Percentiles rank a stretch among this genome's conserved stretches.
These are phyloP conservation scores for Sesamia nonagrioides DNA, from an alignment of 1,140 invertebrate species.

Conservation along the genomic window DNA sequence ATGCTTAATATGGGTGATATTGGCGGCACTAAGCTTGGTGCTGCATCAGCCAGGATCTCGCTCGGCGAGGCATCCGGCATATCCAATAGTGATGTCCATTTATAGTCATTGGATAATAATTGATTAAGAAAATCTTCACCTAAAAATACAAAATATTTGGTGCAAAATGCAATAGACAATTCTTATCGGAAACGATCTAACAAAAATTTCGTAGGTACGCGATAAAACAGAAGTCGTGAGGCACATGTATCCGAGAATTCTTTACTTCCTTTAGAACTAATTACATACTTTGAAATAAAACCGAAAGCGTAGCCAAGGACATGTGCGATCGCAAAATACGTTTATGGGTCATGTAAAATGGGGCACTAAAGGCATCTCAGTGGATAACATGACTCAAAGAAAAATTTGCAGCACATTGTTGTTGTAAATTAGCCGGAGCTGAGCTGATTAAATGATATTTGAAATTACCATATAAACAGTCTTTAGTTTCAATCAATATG, in stretches of 20 bases:
- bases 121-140: constrained; percentile 78
- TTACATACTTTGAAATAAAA: constrained; percentile 40
- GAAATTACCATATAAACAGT: constrained; percentile 76
- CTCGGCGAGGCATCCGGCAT: constrained; percentile 78
- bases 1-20: constrained; percentile 76
- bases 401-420: constrained; percentile 55
- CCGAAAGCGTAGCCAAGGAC: constrained; percentile 57
- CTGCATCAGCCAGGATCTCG: constrained; percentile 82
- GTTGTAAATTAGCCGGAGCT: constrained; percentile 66
- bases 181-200: constrained; percentile 34
- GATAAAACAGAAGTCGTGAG: not conserved
- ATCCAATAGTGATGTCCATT: constrained; percentile 77
- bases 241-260: constrained; percentile 4
- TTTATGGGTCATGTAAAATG: constrained; percentile 52
- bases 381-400: constrained; percentile 53
- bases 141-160: constrained; percentile 56
- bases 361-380: too few species aligned
- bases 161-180: constrained; percentile 21
- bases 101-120: constrained; percentile 73
- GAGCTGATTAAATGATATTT: constrained; percentile 52
- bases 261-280: constrained; percentile 1
- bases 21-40: constrained; percentile 72
- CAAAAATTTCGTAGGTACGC: not conserved
- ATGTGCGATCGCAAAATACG: constrained; percentile 45
- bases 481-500: constrained; percentile 74